Evolutionary conservation across 2,113 vertebrate species (phyloP), one percentile per base, ranked within the genome.

Genomic region (Gallinago undulata): DNA sequence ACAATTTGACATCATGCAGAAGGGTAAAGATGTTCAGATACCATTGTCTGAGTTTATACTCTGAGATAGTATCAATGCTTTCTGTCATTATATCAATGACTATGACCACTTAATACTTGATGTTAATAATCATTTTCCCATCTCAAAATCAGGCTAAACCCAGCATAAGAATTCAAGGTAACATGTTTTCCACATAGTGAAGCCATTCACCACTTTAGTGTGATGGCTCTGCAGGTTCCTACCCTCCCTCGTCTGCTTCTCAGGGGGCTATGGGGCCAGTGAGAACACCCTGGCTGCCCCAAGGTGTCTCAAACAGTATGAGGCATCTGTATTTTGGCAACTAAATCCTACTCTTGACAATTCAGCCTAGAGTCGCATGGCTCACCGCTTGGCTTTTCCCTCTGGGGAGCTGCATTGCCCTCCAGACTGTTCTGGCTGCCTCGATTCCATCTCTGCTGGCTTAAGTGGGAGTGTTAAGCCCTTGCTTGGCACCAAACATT

Each of bases 61-160:
- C 21, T 64, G 43, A 90, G 17, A 87, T 72, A 64, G 19, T 35
- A 30, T 45, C 15, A 79, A 31, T 82, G 50, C 12, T 21, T 95
- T 83, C 53, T 84, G 37, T 63, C 74, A 64, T 70, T 55, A 30
- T 47, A 74, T 37, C 76, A 88, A 7, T 74, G 13, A 19, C 72
- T 63, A 37, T 47, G 59, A 67, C 7, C 37, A 80, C 35, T 80
- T 91, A 78, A 50, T 60, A 70, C 27, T 82, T 41, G 6, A 74
- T 57, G 12, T 47, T 62, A 96, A 45, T 82, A 64, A 60, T 13
- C 10, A 62, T 69, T 90, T 92, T 84, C 47, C 37, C 13, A 89
- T 35, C 33, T 87, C 37, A 84, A 93, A 95, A 89, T 51, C 59
- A 86, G 28, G 14, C 60, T 70, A 64, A 94, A 86, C 13, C 5